Base-by-base conservation (phyloP, 2,888 invertebrate genomes). In the Brenthis daphne region DNA sequence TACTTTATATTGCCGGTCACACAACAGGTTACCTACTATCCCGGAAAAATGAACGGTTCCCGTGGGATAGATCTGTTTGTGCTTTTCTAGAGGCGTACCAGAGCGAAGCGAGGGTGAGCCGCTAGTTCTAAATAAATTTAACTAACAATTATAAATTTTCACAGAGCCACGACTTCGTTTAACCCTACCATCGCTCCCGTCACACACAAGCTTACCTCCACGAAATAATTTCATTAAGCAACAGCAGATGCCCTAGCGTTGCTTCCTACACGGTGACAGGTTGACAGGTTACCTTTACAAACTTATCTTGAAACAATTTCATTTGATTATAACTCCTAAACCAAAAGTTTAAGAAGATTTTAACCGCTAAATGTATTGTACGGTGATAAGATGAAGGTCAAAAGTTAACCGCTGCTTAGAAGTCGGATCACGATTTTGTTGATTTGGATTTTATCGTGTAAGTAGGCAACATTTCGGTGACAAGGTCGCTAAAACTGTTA, bases 201-300 rank as follows among this genome's bases (percentile, higher is more conserved):
- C 75, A 66, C 74, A 64, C 66, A 75, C 72, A 69, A 76, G 71
- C 63, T 58, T 43, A 73, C 81, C 79, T 83, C 76, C 80, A 81
- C 75, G 76, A 84, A 83, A 86, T 85, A 82, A 85, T 86, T 85
- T 83, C 82, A 85, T 86, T 85, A 84, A 82, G 79, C 77, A 78
- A 80, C 80, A 79, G 64, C 81, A 79, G 71, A 64, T 79, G 80
- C 77, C 73, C 73, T 66, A 76, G 70, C 68, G 71, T 75, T 77
- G 80, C 82, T 83, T 82, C 82, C 82, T 81, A 76, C 77, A 65
- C 81, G 76, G 78, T 83, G 84, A 85, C 82, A 76, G 82, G 76
- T 78, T 77, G 83, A 83, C 81, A 80, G 80, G 75, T 68, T 67
- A 70, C 72, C 71, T 65, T 70, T 61, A 70, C 67, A 67, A 70